phyloP scores from a whole-genome alignment of 1,140 invertebrate species.

The Drepana arcuata region DNA sequence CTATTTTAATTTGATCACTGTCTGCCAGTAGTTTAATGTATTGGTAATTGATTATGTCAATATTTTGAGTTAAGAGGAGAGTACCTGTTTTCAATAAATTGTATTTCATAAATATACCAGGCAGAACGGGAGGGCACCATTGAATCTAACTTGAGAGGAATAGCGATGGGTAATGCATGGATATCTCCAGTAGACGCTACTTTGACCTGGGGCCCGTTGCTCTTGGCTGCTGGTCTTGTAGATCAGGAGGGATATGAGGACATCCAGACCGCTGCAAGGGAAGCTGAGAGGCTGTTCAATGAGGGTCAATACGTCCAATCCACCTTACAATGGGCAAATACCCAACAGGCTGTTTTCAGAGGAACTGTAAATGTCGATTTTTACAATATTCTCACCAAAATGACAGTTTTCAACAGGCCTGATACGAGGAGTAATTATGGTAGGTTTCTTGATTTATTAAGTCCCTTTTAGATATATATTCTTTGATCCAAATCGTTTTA shows the following conservation, averaged over 20 bases:
- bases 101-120: too few relatives aligned
- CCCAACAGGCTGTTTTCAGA: constrained; percentile 74
- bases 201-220: constrained; percentile 84
- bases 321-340: constrained; percentile 75
- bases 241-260: constrained; percentile 73
- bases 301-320: constrained; percentile 73
- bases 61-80: too few relatives aligned
- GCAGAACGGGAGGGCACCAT: constrained; percentile 77
- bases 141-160: constrained; percentile 80
- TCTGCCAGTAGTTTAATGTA: too few relatives aligned
- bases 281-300: constrained; percentile 71
- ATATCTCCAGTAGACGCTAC: constrained; percentile 88
- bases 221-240: constrained; percentile 76
- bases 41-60: too few relatives aligned
- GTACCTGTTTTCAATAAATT: too few relatives aligned
- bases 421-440: constrained; percentile 25
- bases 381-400: constrained; percentile 83
- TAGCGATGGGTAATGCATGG: constrained; percentile 89
- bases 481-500: too few relatives aligned
- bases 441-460: too few relatives aligned
- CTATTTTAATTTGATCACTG: too few relatives aligned
- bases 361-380: constrained; percentile 80
- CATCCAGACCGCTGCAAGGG: constrained; percentile 68
- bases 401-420: constrained; percentile 6
- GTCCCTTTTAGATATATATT: too few relatives aligned